Evolutionary conservation across 1,140 invertebrate species (phyloP).

Genomic region (Akabosia matsudoensis): DNA sequence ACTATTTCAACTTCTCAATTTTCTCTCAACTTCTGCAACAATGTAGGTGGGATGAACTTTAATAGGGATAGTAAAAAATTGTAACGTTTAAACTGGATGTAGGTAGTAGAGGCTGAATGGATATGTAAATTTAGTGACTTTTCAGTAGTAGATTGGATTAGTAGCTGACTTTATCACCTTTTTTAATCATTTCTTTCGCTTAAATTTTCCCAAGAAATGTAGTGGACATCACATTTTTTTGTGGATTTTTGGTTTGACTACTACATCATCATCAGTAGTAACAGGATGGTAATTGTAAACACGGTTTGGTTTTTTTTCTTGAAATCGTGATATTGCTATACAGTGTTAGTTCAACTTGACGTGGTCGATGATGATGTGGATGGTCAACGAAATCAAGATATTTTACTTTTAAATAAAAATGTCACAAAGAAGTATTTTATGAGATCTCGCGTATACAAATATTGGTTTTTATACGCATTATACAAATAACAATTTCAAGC

Average conservation of each 20-base stretch:
- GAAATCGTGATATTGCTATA: background rate
- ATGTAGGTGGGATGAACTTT: constrained; percentile 15
- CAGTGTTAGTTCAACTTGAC: background rate
- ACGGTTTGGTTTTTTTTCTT: too few species aligned
- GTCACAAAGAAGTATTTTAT: constrained; percentile 14
- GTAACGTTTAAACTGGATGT: background rate
- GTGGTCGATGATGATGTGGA: background rate
- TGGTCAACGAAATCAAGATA: constrained; percentile 9
- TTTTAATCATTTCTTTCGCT: background rate
- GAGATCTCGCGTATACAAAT: background rate
- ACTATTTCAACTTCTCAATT: constrained; percentile 6
- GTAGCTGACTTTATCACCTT: constrained; percentile 3
- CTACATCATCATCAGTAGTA: background rate
- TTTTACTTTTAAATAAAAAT: constrained; percentile 17
- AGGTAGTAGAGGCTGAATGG: background rate
- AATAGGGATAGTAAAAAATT: background rate
- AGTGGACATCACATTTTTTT: background rate
- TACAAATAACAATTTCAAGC: background rate
- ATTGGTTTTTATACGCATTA: background rate
- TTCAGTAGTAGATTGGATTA: background rate
- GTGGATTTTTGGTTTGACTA: background rate
- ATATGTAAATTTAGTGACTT: too few species aligned
- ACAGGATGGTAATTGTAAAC: too few species aligned
- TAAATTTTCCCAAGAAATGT: constrained; percentile 1
- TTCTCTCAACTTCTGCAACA: constrained; percentile 9